Conservation (phyloP, 1,140 invertebrate species). For the Chironomus striatipennis region DNA sequence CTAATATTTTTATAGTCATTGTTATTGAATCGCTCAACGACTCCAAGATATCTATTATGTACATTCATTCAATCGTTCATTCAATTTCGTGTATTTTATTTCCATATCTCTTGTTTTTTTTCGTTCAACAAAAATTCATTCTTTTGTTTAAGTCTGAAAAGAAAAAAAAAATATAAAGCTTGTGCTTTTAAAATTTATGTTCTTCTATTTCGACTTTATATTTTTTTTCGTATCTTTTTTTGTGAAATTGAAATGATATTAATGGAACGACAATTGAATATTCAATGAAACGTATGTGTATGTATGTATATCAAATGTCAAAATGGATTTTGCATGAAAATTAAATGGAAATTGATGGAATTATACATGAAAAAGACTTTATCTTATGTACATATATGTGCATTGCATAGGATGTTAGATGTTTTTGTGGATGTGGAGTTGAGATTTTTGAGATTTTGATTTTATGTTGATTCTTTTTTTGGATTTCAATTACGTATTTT, state of each 20-base stretch:
- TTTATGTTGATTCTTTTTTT: no score
- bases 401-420: no score
- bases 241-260: conserved; percentile 23
- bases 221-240: neutral
- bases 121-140: neutral
- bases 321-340: conserved; percentile 8
- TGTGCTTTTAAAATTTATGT: neutral
- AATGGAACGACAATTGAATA: conserved; percentile 15
- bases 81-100: neutral
- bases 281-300: conserved; percentile 3
- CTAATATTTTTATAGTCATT: conserved; percentile 23
- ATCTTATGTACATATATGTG: neutral
- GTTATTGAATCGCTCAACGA: neutral
- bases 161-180: no score
- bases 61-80: neutral
- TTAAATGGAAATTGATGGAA: conserved; percentile 1
- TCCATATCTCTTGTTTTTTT: neutral
- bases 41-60: neutral
- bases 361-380: neutral
- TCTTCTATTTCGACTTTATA: neutral
- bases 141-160: neutral
- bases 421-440: no score
- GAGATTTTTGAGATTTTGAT: no score
- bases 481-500: no score
- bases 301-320: conserved; percentile 2